A percentile compares a stretch with the other conserved stretches of the same genome.
phyloP scores from a whole-genome alignment of 2,797 vertebrate genomes.

The Melanotaenia parkinsoni region DNA sequence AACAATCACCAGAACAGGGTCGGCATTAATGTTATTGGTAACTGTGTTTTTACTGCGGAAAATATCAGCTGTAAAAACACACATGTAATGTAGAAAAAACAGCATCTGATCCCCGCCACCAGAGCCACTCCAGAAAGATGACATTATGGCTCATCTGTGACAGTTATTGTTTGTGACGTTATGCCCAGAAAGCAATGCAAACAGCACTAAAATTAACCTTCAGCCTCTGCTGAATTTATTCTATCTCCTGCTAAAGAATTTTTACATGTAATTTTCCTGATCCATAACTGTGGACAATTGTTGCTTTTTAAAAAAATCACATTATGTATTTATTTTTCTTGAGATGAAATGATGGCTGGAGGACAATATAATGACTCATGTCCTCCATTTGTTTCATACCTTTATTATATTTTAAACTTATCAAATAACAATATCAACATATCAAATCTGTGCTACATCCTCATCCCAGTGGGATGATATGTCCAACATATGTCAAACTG shows the following conservation, averaged over 20 bases:
- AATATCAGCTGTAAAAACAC: background rate
- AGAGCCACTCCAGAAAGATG: background rate
- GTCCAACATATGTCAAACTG: slow-evolving; percentile 22
- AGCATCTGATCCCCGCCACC: background rate
- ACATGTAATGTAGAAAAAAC: background rate
- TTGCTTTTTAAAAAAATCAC: background rate
- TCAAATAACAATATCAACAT: background rate
- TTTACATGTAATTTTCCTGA: background rate
- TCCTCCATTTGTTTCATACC: background rate
- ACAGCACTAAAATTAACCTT: slow-evolving; percentile 15
- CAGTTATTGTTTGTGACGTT: slow-evolving; percentile 20
- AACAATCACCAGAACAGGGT: too few relatives aligned
- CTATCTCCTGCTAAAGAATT: background rate
- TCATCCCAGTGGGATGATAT: slow-evolving; percentile 14
- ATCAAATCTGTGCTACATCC: background rate
- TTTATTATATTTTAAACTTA: background rate
- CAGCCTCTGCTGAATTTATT: slow-evolving; percentile 3
- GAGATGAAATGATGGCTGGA: background rate
- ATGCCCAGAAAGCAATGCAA: slow-evolving; percentile 8
- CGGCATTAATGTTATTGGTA: background rate
- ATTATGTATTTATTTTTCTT: slow-evolving; percentile 4
- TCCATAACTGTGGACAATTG: background rate
- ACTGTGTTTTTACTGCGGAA: background rate
- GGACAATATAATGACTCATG: background rate
- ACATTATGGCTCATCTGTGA: background rate